phyloP scores from a whole-genome alignment of 2,113 vertebrate species.

The Tamias sibiricus region DNA sequence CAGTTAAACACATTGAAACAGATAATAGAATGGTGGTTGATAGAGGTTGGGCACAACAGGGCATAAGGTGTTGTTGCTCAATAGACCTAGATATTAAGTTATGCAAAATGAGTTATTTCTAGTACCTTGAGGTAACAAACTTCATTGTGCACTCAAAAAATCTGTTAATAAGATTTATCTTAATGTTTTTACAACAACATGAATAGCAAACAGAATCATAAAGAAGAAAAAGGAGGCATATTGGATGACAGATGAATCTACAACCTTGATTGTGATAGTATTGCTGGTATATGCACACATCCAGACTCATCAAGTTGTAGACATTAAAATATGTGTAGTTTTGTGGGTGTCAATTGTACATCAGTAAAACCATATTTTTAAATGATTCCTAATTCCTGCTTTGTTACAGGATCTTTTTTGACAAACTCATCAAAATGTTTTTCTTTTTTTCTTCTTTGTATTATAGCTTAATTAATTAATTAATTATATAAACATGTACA shows the following conservation, averaged over 20 bases:
- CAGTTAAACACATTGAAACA: neutral
- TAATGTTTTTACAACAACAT: neutral
- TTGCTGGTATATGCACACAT: too few species aligned
- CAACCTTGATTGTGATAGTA: neutral
- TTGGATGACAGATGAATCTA: neutral
- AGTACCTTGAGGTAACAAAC: too few species aligned
- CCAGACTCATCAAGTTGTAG: neutral
- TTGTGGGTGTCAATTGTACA: neutral
- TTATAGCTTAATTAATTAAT: neutral
- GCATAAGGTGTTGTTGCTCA: fast-evolving
- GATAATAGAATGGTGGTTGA: neutral
- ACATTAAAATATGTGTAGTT: neutral
- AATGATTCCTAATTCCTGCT: neutral
- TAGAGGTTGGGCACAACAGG: too few species aligned
- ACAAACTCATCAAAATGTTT: neutral
- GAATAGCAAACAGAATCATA: neutral
- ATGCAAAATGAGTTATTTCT: neutral
- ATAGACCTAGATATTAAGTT: neutral
- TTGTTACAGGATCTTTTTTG: neutral
- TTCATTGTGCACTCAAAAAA: neutral
- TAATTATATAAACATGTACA: neutral
- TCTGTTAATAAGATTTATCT: neutral
- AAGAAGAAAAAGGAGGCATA: neutral
- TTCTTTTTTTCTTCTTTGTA: neutral
- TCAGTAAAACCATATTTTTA: neutral